These are phyloP conservation scores for Sporophila hypoxantha DNA, from an alignment of 2,113 vertebrate species.

Conservation along the genomic window DNA sequence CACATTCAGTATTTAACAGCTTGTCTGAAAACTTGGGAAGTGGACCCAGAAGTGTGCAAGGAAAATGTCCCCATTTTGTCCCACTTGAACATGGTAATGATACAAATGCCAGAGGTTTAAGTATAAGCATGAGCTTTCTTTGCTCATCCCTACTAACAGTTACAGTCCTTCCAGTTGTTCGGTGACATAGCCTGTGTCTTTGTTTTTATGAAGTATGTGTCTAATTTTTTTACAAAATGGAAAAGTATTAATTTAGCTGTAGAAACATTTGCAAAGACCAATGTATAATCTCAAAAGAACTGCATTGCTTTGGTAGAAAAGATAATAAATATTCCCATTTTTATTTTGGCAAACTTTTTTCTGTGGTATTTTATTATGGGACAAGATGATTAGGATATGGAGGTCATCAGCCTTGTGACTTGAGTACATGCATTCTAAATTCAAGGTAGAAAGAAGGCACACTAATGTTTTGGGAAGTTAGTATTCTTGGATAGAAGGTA, in stretches of 20 bases:
- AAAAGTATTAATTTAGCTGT: conserved; percentile 43
- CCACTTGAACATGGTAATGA: conserved; percentile 13
- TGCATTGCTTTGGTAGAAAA: conserved; percentile 61
- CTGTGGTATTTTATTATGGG: conserved; percentile 44
- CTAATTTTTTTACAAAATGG: conserved; percentile 55
- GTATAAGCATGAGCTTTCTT: conserved; percentile 45
- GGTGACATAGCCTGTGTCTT: conserved; percentile 33
- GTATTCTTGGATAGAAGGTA: neutral
- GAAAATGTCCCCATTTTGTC: neutral
- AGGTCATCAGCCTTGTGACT: neutral
- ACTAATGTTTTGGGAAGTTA: neutral
- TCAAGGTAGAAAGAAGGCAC: neutral
- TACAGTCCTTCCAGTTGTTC: conserved; percentile 27
- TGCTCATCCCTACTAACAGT: conserved; percentile 55
- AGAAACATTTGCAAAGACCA: conserved; percentile 51
- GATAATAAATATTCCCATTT: conserved; percentile 67
- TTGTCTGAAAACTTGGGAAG: conserved; percentile 28
- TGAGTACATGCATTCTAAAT: neutral
- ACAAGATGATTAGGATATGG: neutral
- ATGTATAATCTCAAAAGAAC: conserved; percentile 51
- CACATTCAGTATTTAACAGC: conserved; percentile 49
- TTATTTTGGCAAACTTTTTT: conserved; percentile 69
- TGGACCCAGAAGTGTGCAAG: conserved; percentile 35
- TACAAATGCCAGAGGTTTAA: conserved; percentile 21
- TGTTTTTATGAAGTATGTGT: conserved; percentile 57